These are phyloP conservation scores for Arctocebus calabarensis DNA, from an alignment of 2,797 vertebrate genomes.

Conservation along the genomic window DNA sequence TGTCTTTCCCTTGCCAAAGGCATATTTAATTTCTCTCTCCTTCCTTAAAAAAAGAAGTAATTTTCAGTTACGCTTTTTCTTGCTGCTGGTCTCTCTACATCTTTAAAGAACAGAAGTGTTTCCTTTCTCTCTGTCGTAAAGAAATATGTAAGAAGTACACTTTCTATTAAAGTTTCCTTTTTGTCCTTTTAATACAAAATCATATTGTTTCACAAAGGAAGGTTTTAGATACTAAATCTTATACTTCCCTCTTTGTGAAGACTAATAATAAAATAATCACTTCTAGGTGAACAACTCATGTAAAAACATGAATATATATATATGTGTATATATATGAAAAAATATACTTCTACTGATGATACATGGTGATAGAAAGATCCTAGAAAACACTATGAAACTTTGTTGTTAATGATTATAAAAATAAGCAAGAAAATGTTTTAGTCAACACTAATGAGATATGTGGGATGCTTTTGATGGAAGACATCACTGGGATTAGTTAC, in stretches of 20 bases:
- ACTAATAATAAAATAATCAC: not conserved
- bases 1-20: not conserved
- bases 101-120: not conserved
- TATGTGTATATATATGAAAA: not conserved
- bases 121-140: conserved; percentile 1
- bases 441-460: conserved; percentile 36
- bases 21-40: not conserved
- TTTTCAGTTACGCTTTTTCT: conserved; percentile 45
- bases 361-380: not conserved
- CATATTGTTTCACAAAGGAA: not conserved
- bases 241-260: conserved; percentile 1
- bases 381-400: conserved; percentile 13
- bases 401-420: conserved; percentile 15
- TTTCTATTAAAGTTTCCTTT: conserved; percentile 9
- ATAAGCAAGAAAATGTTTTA: conserved; percentile 52
- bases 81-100: not conserved
- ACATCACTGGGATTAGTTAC: conserved; percentile 4
- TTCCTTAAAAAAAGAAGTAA: conserved; percentile 25
- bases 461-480: conserved; percentile 58
- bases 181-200: conserved; percentile 35
- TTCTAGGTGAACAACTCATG: not conserved
- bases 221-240: conserved; percentile 12
- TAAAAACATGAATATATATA: not conserved
- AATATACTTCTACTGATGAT: conserved; percentile 2
- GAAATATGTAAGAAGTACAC: conserved; percentile 14